Evolutionary conservation across 2,888 invertebrate genomes (phyloP).

Genomic region (Catonia carolina): DNA sequence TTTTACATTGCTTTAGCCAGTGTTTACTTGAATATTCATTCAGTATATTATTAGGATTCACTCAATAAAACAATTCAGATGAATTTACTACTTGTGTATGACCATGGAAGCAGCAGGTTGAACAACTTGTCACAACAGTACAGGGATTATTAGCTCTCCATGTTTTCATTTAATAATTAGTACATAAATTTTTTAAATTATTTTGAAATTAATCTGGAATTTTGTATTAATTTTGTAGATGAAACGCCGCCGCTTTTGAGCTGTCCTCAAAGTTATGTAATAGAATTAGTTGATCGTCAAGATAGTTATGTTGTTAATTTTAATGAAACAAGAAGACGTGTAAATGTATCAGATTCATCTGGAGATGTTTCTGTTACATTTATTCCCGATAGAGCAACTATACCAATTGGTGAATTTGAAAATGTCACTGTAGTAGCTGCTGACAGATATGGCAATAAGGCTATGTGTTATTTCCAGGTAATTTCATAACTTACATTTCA

Average conservation of each 20-base stretch:
- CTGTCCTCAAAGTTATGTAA: slow-evolving; percentile 90
- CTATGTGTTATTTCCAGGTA: slow-evolving; percentile 87
- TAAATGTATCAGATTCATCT: slow-evolving; percentile 81
- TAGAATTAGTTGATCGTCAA: slow-evolving; percentile 82
- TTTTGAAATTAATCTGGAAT: background rate
- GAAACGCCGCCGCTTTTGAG: slow-evolving; percentile 84
- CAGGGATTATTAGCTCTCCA: no score
- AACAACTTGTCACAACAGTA: no score
- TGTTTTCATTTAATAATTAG: background rate
- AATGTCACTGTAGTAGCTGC: slow-evolving; percentile 86
- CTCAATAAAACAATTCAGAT: no score
- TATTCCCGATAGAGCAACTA: slow-evolving; percentile 74
- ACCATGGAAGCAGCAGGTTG: no score
- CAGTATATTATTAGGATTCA: no score
- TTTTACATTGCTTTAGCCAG: no score
- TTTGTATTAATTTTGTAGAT: slow-evolving; percentile 49
- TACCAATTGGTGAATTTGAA: slow-evolving; percentile 80
- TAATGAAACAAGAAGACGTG: slow-evolving; percentile 76
- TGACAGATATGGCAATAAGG: slow-evolving; percentile 81
- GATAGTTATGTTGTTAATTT: slow-evolving; percentile 87
- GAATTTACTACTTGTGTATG: no score
- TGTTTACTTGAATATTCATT: no score
- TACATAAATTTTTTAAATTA: background rate
- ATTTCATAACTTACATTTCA: slow-evolving; percentile 18
- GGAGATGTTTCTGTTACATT: slow-evolving; percentile 80